A percentile compares a stretch with the other conserved stretches of the same genome.
phyloP scores from a whole-genome alignment of 2,113 vertebrate species.

The Tachycineta bicolor region DNA sequence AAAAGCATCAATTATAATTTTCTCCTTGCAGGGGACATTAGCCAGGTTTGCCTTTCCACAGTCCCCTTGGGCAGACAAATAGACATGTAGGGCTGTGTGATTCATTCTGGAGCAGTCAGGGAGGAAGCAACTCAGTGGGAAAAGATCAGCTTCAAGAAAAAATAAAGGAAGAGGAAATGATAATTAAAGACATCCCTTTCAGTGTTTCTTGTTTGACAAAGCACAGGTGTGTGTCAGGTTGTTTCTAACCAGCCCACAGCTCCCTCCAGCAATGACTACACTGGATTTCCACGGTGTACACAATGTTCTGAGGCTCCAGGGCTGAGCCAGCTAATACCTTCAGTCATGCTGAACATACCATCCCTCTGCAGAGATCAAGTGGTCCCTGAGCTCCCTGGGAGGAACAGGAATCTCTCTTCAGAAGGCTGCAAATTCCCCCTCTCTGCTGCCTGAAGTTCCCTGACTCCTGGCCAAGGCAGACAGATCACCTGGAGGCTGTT shows the following conservation, averaged over 20 bases:
- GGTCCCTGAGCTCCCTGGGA: background rate
- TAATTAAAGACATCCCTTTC: background rate
- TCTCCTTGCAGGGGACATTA: constrained; percentile 22
- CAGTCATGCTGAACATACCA: constrained; percentile 52
- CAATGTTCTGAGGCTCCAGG: constrained; percentile 33
- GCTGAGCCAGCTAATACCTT: constrained; percentile 27
- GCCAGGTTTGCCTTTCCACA: background rate
- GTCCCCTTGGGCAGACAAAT: background rate
- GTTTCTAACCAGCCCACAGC: background rate
- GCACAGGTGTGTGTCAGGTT: constrained; percentile 3
- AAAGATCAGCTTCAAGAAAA: background rate
- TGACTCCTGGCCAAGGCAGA: background rate
- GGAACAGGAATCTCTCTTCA: background rate
- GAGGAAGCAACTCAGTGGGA: background rate
- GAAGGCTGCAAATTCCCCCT: background rate
- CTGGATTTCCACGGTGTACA: background rate
- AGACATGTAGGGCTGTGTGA: background rate
- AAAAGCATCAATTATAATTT: constrained; percentile 29
- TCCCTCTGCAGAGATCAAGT: background rate
- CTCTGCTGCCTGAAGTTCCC: background rate
- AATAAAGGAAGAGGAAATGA: background rate
- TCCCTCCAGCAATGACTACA: constrained; percentile 31
- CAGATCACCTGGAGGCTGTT: background rate
- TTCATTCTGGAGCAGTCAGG: constrained; percentile 6
- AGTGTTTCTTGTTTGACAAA: constrained; percentile 7